Conservation (phyloP, 1,140 invertebrate genomes). For the Ips nitidus region DNA sequence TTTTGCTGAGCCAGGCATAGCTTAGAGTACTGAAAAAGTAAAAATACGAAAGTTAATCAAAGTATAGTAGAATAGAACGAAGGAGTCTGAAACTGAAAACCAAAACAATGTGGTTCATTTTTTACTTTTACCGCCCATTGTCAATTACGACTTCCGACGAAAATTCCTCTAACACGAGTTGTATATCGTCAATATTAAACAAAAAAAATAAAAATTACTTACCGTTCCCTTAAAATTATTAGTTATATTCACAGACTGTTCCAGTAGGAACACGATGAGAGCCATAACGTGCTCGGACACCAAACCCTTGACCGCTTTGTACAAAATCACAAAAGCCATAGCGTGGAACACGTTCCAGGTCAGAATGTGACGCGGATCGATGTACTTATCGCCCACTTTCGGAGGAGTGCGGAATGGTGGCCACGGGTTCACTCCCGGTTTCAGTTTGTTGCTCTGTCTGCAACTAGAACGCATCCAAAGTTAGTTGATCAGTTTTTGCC, state of each 20-base stretch:
- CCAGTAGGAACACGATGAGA: conserved; percentile 81
- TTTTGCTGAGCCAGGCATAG: conserved; percentile 47
- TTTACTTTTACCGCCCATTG: no score
- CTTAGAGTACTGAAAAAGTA: conserved; percentile 42
- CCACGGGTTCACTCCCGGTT: conserved; percentile 69
- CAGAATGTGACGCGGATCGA: conserved; percentile 70
- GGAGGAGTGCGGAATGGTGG: conserved; percentile 78
- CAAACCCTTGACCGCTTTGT: conserved; percentile 77
- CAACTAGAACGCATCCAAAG: conserved; percentile 53
- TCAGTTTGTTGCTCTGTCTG: conserved; percentile 66
- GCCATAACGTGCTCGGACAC: conserved; percentile 84
- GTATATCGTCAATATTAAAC: not conserved
- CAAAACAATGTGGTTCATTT: no score
- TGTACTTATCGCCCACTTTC: conserved; percentile 65
- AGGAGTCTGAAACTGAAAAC: no score
- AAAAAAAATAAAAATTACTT: not conserved
- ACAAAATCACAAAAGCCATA: conserved; percentile 79
- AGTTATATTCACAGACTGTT: conserved; percentile 69
- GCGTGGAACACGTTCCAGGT: conserved; percentile 83
- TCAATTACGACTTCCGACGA: no score
- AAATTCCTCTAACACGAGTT: no score
- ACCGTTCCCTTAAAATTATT: conserved; percentile 29
- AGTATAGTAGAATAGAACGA: not conserved
- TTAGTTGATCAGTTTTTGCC: not conserved
- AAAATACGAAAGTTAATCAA: conserved; percentile 3